Base-by-base conservation (phyloP, 1,140 invertebrate genomes). In the Pectinophora gossypiella region DNA sequence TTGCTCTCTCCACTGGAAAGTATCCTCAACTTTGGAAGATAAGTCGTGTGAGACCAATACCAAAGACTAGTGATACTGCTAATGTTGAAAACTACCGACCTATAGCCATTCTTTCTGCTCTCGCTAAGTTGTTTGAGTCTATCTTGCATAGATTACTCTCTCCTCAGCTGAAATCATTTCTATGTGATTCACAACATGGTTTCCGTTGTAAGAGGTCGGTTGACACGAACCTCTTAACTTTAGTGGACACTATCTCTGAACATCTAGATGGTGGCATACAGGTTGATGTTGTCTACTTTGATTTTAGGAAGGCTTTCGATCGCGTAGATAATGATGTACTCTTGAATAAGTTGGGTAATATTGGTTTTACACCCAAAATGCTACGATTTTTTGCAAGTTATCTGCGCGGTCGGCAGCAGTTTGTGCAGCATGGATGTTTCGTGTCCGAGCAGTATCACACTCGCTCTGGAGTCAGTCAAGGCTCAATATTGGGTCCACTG, bases 241-340 rank as follows among this genome's bases (percentile, higher is more conserved):
- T 35, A 15, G 23, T 23, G 6, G 15, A 23, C 10, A 9, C 19
- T 12, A 19, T 48, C 2, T 48, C 46, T 6, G 23, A 16, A 12
- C n/a, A 48, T 5, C 22, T 48, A 6, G 46, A 48, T 32, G 12
- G n/a, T 3, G 54, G 54, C 4, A 16, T 15, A 21, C 62, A 72
- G 27, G 57, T 72, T 21, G 66, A 64, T 51, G 54, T 56, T 18
- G 59, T 64, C 21, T 60, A 70, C 36, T 58, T 40, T 40, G 38
- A 40, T 19, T 40, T 40, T 40, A 9, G 10, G 7, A 40, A 40
- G 18, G 38, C 38, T 48, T 68, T 68, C 51, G 65, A 72, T 47
- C 59, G 50, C 23, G 54, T 72, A 5, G 22, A 62, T 19, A 50
- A 64, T 38, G 21, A 43, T 21, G 32, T 67, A 16, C 19, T 48